Evolutionary conservation across 2,888 invertebrate species (phyloP), one percentile per base, ranked within the genome.

Genomic region (Chalcosyrphus nemorum): DNA sequence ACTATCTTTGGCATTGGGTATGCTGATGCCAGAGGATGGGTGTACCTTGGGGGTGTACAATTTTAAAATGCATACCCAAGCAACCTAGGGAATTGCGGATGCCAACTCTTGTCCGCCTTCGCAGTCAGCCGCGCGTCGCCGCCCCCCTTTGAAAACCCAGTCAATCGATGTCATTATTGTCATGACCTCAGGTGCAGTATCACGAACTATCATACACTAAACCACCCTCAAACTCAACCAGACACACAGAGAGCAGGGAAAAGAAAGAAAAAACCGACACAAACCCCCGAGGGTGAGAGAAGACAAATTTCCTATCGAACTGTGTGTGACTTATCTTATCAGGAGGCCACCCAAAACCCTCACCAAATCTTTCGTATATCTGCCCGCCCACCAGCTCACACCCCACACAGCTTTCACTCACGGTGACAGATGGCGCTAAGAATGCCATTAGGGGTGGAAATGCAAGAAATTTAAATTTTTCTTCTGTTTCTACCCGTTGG

Each of bases 151-250:
- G n/a, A 57, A 80, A 80, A 80, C 70, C 70, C 70, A 80, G 80
- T 80, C 84, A 80, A 84, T 84, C 84, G 84, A 84, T 84, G 74
- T 74, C 84, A 80, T 84, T 84, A 80, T 80, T 84, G 84, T 84
- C 84, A 80, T 84, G 84, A 84, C 84, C 84, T 84, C 84, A 84
- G 84, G 84, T 84, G 84, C 74, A 84, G 75, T 57, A 80, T 80
- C 84, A 74, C 63, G 56, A 75, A 75, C 75, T 80, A 74, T 78
- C 78, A 70, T 70, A 59, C 72, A 65, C 68, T 56, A 61, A 76
- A 59, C 70, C 71, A 65, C 59, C 71, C 63, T 50, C 65, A 41
- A 63, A 35, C 57, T 15, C 59, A 75, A 21, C n/a, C 6, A 52
- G 17, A 43, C 19, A 52, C 9, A 19, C 15, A 29, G 52, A 0